A percentile compares a stretch with the other conserved stretches of the same genome.
These are phyloP conservation scores for Merops nubicus DNA, from an alignment of 2,113 vertebrate species.

Conservation along the genomic window DNA sequence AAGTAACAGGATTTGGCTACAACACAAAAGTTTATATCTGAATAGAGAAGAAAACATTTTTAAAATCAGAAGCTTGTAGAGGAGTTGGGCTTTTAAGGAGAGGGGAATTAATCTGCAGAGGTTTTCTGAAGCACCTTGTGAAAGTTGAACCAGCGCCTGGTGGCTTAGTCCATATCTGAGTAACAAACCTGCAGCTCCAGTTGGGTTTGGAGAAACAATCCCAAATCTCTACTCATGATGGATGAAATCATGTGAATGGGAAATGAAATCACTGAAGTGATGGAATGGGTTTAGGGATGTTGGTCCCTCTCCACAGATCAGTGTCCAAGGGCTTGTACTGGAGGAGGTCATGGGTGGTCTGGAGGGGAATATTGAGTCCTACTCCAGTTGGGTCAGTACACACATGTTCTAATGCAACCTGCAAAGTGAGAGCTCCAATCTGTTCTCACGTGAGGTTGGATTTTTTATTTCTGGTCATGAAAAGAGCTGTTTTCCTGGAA, in stretches of 20 bases:
- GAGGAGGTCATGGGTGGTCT: fast-evolving
- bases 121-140: not conserved
- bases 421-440: not conserved
- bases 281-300: fast-evolving
- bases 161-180: not conserved
- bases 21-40: not conserved
- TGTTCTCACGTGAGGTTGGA: not conserved
- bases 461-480: not conserved
- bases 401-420: fast-evolving
- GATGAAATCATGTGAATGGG: too few relatives aligned
- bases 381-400: fast-evolving
- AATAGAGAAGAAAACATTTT: not conserved
- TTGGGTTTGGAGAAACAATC: not conserved
- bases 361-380: fast-evolving
- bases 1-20: not conserved
- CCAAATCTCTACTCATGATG: not conserved
- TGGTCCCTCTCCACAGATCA: not conserved
- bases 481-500: not conserved
- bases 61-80: not conserved
- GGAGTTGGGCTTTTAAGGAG: not conserved
- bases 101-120: not conserved
- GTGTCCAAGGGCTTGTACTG: fast-evolving
- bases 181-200: not conserved
- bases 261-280: not conserved
- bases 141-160: not conserved